Conservation (phyloP, 2,113 vertebrate species). For the Nibea albiflora region DNA sequence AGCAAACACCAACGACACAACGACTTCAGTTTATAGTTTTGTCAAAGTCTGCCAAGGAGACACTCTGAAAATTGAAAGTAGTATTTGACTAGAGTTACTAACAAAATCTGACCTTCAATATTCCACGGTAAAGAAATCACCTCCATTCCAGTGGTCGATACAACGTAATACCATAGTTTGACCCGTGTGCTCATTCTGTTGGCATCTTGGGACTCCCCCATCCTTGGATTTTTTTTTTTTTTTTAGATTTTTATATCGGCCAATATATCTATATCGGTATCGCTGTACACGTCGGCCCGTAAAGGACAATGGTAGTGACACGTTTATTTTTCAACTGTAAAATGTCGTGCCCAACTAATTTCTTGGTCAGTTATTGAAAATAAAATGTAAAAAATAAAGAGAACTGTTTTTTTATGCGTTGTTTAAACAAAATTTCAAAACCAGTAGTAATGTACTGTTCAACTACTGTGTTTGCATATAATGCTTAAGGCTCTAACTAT, state of each 20-base stretch:
- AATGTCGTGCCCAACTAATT: no score
- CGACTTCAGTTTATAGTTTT: constrained; percentile 45
- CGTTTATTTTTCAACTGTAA: no score
- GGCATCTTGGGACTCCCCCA: background rate
- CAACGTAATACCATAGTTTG: background rate
- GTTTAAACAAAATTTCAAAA: no score
- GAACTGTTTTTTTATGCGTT: no score
- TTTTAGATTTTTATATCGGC: background rate
- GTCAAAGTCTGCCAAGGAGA: constrained; percentile 33
- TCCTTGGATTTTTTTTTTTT: no score
- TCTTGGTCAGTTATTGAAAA: no score
- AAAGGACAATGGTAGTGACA: no score
- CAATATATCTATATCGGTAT: background rate
- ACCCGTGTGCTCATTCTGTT: background rate
- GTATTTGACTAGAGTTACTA: background rate
- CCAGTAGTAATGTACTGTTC: no score
- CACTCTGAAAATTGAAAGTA: constrained; percentile 31
- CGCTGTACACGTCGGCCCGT: no score
- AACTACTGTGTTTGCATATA: no score
- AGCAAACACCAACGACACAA: constrained; percentile 2
- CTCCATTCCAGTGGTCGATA: background rate
- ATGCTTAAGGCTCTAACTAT: no score
- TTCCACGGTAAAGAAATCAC: background rate
- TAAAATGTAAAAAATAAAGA: no score
- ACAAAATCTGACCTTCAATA: constrained; percentile 15